Evolutionary conservation across 1,140 invertebrate genomes (phyloP), one percentile per base, ranked within the genome.

Genomic region (Stegodyphus dumicola): DNA sequence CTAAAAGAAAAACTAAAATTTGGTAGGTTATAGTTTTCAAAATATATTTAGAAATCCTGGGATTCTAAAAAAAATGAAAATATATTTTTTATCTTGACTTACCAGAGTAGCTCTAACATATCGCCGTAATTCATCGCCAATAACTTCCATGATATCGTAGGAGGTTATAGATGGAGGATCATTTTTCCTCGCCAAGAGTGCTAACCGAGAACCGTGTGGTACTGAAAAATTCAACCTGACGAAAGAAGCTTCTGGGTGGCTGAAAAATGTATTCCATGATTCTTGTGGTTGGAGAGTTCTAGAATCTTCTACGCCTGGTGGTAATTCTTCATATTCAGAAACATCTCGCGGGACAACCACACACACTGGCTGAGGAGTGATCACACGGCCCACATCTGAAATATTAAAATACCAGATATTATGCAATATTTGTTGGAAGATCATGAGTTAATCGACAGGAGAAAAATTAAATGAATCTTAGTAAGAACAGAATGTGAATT

Each of bases 221-320:
- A 98, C 96, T 90, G 94, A 95, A 90, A 97, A 96, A 90, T 98
- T 97, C 89, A 98, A 98, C 89, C 95, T 95, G 15, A 98, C 95
- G 90, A 97, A 98, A 53, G 95, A 95, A 64, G 95, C 94, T 91
- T 96, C 95, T 56, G 95, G 95, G 91, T 97, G 96, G 91, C 96
- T 97, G 90, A 98, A 98, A 90, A 97, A 96, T 93, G 97, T 96
- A 91, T 97, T 97, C 97, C 97, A 98, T 90, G 98, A 98, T 89
- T 96, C 95, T 91, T 98, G 97, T 64, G 96, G 94, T 88, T 94
- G 94, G 89, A 98, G 96, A 91, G 95, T 94, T 91, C 95, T 94
- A 87, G 94, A 95, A 88, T 96, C 92, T 18, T 86, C 85, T 11
- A 88, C 77, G 77, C 95, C 95, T 87, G 97, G 91, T 85, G 93